Conservation (phyloP, 2,113 vertebrate genomes). For the Sylvilagus bachmani region DNA sequence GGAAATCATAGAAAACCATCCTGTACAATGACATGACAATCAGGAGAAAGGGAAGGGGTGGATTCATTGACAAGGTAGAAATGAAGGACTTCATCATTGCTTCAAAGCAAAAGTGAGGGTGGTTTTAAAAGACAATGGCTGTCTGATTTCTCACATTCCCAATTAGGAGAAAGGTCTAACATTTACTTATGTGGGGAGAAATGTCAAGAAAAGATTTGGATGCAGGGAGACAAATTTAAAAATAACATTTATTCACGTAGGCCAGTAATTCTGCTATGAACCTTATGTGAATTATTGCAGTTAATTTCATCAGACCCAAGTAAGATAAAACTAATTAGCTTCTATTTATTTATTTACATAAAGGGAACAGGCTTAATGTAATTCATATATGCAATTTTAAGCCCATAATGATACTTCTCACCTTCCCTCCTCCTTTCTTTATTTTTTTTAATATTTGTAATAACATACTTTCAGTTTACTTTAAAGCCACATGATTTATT, state of each 20-base stretch:
- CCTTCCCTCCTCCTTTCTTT: no score
- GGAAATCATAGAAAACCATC: not conserved
- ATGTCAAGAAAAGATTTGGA: not conserved
- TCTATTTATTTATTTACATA: no score
- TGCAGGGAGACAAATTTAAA: not conserved
- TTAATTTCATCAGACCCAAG: no score
- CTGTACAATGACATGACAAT: not conserved
- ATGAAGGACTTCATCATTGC: not conserved
- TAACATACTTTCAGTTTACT: no score
- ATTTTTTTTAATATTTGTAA: no score
- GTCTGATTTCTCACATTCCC: not conserved
- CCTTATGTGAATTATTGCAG: not conserved
- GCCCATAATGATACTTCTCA: no score
- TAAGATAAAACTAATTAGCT: no score
- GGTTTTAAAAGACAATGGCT: not conserved
- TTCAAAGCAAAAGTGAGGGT: not conserved
- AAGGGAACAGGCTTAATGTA: no score
- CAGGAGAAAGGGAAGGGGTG: not conserved
- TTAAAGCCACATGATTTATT: no score
- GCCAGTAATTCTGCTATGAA: no score
- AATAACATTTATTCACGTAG: not conserved
- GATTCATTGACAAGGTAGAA: not conserved
- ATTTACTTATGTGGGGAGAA: not conserved
- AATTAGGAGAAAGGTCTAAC: not conserved
- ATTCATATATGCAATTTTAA: no score